Evolutionary conservation across 2,888 invertebrate species (phyloP).

Genomic region (Trichacis sp.): DNA sequence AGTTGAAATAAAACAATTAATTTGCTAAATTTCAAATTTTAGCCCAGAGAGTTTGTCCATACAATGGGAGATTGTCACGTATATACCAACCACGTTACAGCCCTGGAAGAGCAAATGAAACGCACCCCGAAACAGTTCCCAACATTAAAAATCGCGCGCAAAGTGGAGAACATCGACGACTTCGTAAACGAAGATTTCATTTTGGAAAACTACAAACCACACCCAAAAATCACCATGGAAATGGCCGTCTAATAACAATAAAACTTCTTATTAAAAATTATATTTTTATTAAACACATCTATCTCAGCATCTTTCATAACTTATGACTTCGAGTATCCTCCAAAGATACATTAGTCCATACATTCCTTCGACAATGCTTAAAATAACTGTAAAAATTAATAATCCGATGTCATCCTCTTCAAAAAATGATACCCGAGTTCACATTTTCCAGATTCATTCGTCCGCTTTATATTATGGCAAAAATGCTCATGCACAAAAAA

Average conservation of each 20-base stretch:
- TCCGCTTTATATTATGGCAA: constrained; percentile 2
- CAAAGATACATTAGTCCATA: constrained; percentile 12
- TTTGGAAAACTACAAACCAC: constrained; percentile 85
- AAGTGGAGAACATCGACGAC: constrained; percentile 85
- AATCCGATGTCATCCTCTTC: constrained; percentile 5
- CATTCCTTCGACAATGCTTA: constrained; percentile 6
- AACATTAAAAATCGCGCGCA: constrained; percentile 79
- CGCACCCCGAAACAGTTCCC: constrained; percentile 88
- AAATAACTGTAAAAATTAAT: constrained; percentile 6
- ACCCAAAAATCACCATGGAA: constrained; percentile 91
- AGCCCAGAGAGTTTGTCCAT: constrained; percentile 95
- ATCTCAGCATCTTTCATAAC: constrained; percentile 29
- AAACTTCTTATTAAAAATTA: constrained; percentile 63
- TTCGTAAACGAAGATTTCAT: constrained; percentile 90
- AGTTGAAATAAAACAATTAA: no score
- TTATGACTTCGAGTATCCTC: constrained; percentile 18
- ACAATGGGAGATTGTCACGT: constrained; percentile 96
- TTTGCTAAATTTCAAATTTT: no score
- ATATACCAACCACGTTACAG: constrained; percentile 89
- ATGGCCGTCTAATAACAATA: constrained; percentile 82
- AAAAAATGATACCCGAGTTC: no score
- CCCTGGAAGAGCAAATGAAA: constrained; percentile 83
- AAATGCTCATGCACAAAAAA: background rate
- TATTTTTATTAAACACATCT: constrained; percentile 58
- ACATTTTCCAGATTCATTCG: background rate